These are phyloP conservation scores for Apis cerana DNA, from an alignment of 1,140 invertebrate species.

Conservation along the genomic window DNA sequence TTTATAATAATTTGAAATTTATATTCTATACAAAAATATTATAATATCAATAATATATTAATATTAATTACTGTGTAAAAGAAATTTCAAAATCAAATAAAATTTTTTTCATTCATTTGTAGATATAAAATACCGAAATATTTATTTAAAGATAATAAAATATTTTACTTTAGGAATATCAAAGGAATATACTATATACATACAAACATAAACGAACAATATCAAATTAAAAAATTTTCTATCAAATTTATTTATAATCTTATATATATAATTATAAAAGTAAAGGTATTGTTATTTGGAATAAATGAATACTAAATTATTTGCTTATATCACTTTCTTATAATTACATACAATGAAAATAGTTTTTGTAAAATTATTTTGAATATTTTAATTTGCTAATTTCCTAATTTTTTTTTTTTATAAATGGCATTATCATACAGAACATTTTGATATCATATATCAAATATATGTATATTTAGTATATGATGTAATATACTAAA, in stretches of 20 bases:
- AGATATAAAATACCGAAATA: background rate
- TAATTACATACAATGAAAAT: constrained; percentile 26
- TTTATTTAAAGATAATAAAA: background rate
- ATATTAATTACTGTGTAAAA: background rate
- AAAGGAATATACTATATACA: background rate
- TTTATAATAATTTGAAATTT: background rate
- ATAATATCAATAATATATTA: background rate
- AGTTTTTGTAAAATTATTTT: constrained; percentile 14
- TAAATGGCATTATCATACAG: background rate
- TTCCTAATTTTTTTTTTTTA: background rate
- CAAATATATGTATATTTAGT: background rate
- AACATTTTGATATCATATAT: background rate
- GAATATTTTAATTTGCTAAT: background rate
- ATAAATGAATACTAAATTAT: constrained; percentile 10
- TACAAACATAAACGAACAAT: background rate
- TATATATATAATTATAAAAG: constrained; percentile 24
- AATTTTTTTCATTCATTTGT: background rate
- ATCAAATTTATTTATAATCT: constrained; percentile 62
- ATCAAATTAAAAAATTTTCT: constrained; percentile 27
- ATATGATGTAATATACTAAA: constrained; percentile 4
- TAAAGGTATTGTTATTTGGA: constrained; percentile 16
- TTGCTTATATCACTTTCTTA: constrained; percentile 29
- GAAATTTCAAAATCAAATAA: background rate
- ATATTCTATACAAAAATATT: background rate
- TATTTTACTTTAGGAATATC: background rate